Base-by-base conservation (phyloP, 2,113 vertebrate species). In the Oreotrochilus melanogaster region DNA sequence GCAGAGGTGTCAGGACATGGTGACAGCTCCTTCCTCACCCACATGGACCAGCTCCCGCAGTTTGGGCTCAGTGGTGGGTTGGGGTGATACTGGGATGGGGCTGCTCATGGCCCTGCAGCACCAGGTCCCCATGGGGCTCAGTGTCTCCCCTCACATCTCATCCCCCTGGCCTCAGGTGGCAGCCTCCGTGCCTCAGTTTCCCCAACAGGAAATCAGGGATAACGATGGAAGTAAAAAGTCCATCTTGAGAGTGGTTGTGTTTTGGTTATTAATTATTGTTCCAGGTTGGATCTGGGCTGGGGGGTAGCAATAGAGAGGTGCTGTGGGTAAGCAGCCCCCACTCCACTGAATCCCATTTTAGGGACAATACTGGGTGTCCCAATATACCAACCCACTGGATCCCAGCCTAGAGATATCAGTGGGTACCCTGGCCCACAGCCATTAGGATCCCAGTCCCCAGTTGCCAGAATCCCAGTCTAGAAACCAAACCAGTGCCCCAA, bases 21-120 rank as follows among this genome's bases (percentile, higher is more conserved):
- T 4, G 2, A 42, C 28, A 47, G 3, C 28, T 24, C 16, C 24
- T 58, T 45, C 51, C 25, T 94, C 69, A 33, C 22, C 33, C 3
- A 0, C 9, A 2, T 1, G 50, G 31, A 28, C 28, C 66, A 54
- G 50, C 3, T 83, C 3, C 0, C 58, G 45, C 54, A 28, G 31
- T 35, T 10, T 33, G 75, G 18, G 11, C 24, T 78, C 3, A 0
- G 23, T 65, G 30, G 10, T 37, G 42, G 22, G 47, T 18, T 54
- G 72, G 37, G 53, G 75, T 11, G 14, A 28, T 28, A 64, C 13
- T 11, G 50, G 23, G 39, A 30, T 14, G 25, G 22, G n/a, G 35
- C 31, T 88, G 54, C 31, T 45, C 5, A 4, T 43, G 42, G 1
- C 39, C 18, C 47, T 50, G 50, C 14, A 72, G 48, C 6, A 27